Conservation (phyloP, 2,888 invertebrate species). For the Synergus laeviventris region DNA sequence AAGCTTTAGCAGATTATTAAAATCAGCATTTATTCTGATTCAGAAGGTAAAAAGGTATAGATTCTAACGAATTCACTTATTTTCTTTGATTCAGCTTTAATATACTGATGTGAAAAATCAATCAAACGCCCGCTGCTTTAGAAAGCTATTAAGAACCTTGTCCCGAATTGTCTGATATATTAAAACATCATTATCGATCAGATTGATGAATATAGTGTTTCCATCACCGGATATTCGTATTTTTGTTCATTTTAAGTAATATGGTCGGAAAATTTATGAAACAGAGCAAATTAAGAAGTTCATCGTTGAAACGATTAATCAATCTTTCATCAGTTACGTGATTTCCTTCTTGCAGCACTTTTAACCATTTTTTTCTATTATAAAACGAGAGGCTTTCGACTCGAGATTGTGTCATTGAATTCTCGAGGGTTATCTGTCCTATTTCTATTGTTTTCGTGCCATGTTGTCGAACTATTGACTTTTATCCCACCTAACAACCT, state of each 20-base stretch:
- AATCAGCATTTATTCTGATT: background rate
- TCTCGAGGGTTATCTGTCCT: background rate
- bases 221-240: background rate
- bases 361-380: background rate
- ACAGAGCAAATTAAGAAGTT: too few relatives aligned
- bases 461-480: constrained; percentile 38
- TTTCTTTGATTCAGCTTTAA: background rate
- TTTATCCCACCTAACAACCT: constrained; percentile 17
- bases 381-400: background rate
- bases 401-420: background rate
- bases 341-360: too few relatives aligned
- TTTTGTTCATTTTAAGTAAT: too few relatives aligned
- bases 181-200: constrained; percentile 49
- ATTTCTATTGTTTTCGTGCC: constrained; percentile 4
- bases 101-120: background rate
- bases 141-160: constrained; percentile 16
- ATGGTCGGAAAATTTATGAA: too few relatives aligned
- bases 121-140: background rate
- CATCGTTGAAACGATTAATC: too few relatives aligned
- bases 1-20: background rate
- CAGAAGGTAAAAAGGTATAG: background rate
- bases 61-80: background rate
- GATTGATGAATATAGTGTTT: background rate
- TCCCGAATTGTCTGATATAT: constrained; percentile 55
- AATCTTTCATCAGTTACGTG: too few relatives aligned